Evolutionary conservation across 2,113 vertebrate genomes (phyloP).

Genomic region (Melanotaenia duboulayi): DNA sequence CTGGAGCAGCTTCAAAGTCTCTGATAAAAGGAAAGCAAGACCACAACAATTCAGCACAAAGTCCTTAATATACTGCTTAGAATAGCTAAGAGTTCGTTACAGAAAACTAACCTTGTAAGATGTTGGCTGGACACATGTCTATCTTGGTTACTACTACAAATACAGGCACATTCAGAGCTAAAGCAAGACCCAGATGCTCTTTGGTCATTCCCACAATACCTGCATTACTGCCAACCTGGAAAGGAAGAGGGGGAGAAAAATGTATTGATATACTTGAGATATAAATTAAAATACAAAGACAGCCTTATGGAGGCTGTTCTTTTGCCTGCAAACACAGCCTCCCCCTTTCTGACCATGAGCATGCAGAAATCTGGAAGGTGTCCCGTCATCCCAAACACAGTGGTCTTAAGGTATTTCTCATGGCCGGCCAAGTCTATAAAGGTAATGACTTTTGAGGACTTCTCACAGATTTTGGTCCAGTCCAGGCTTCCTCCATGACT

Average conservation of each 20-base stretch:
- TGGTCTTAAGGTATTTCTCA: constrained; percentile 98
- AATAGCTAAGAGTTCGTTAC: too few species aligned
- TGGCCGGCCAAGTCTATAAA: constrained; percentile 98
- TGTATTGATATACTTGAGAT: background rate
- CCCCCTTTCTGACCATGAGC: constrained; percentile 90
- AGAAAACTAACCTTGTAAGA: constrained; percentile 90
- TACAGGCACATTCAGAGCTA: constrained; percentile 96
- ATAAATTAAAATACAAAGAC: too few species aligned
- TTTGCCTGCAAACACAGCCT: background rate
- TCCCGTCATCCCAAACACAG: constrained; percentile 98
- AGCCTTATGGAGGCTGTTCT: background rate
- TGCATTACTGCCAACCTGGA: constrained; percentile 96
- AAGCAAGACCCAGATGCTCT: constrained; percentile 95
- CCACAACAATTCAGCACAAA: constrained; percentile 43
- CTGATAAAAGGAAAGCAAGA: constrained; percentile 79
- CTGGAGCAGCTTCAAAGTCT: constrained; percentile 97
- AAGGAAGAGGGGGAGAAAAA: background rate
- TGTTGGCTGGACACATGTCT: constrained; percentile 99
- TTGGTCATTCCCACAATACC: constrained; percentile 99
- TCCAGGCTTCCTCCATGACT: constrained; percentile 96
- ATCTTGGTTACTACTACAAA: constrained; percentile 99
- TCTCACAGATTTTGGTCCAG: constrained; percentile 99
- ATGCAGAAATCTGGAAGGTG: constrained; percentile 99
- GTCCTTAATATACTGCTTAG: too few species aligned
- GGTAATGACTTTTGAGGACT: constrained; percentile 97